phyloP scores from a whole-genome alignment of 35 echinoderm and acorn worm genomes.

The Holothuria glaberrima region DNA sequence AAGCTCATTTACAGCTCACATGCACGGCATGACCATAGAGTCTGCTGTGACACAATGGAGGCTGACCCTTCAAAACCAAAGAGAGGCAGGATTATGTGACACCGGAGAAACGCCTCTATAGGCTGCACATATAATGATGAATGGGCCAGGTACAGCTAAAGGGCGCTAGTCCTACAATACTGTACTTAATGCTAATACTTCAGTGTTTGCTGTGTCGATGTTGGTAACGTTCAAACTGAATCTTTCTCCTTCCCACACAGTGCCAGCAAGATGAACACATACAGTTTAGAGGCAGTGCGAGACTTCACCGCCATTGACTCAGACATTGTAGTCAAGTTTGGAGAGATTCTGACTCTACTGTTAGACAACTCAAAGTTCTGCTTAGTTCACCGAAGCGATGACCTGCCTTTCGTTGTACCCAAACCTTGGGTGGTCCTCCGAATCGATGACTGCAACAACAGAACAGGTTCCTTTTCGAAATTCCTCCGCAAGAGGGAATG shows the following conservation, averaged over 20 bases:
- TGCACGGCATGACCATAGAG: no score
- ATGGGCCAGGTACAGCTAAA: no score
- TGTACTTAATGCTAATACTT: no score
- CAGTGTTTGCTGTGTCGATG: no score
- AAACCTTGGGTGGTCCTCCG: constrained; percentile 14
- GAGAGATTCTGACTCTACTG: neutral
- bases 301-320: neutral
- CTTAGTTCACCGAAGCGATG: constrained; percentile 19
- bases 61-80: no score
- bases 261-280: neutral
- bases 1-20: no score
- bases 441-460: neutral
- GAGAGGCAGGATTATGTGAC: no score
- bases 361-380: constrained; percentile 22
- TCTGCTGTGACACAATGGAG: no score
- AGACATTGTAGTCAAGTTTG: neutral
- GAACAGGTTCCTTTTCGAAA: constrained; percentile 7
- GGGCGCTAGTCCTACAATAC: no score
- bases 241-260: neutral
- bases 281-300: constrained; percentile 18
- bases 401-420: constrained; percentile 30
- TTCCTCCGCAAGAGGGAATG: neutral
- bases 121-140: no score
- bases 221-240: no score
- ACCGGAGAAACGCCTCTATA: no score